These are phyloP conservation scores for Chaetura pelagica DNA, from an alignment of 2,113 vertebrate genomes.

Conservation along the genomic window DNA sequence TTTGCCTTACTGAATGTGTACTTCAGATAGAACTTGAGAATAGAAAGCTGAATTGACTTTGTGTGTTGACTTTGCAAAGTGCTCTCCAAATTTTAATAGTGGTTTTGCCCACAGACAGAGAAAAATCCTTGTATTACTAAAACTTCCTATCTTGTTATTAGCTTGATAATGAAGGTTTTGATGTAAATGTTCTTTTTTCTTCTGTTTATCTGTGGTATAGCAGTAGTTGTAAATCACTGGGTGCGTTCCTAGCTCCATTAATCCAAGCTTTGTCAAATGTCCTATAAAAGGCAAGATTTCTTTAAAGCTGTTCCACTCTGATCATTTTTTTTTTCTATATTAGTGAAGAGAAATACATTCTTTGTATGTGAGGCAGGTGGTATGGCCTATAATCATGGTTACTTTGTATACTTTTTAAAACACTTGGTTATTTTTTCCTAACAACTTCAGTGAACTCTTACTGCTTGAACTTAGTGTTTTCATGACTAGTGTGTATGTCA, in stretches of 20 bases:
- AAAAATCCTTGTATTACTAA: background rate
- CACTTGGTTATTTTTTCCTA: background rate
- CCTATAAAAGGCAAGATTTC: background rate
- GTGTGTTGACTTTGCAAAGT: conserved; percentile 1
- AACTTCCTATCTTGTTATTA: background rate
- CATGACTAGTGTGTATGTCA: background rate
- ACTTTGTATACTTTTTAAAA: background rate
- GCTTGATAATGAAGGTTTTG: background rate
- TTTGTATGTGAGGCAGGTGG: background rate
- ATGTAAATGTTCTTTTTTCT: background rate
- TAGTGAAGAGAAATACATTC: background rate
- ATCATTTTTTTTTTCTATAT: background rate
- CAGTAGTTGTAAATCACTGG: background rate
- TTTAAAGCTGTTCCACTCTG: background rate
- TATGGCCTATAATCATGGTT: background rate
- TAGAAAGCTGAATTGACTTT: conserved; percentile 5
- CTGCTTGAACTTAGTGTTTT: background rate
- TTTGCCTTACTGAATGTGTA: background rate
- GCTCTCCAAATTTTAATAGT: background rate
- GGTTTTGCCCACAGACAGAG: background rate
- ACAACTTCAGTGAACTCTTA: background rate
- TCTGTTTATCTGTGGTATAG: background rate
- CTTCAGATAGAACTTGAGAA: background rate
- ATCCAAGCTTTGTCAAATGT: background rate
- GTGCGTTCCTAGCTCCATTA: background rate